phyloP scores from a whole-genome alignment of 2,888 invertebrate genomes.

The Nephrotoma guestfalica region DNA sequence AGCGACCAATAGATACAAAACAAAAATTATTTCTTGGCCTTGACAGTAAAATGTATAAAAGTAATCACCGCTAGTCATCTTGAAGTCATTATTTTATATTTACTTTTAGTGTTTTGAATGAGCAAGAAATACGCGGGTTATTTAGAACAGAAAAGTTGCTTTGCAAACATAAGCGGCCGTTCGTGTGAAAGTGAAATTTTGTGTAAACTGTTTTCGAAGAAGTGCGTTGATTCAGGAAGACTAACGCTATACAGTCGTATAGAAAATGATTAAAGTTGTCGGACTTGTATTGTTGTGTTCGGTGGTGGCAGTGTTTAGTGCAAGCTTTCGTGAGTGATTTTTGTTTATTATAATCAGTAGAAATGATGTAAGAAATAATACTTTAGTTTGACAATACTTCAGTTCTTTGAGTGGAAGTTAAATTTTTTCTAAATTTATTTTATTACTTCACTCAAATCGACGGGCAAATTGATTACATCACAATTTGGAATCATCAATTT shows the following conservation, averaged over 20 bases:
- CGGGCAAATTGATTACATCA: no score
- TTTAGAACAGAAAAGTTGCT: neutral
- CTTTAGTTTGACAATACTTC: no score
- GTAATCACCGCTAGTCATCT: neutral
- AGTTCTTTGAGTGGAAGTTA: no score
- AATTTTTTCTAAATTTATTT: no score
- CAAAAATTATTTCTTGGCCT: neutral
- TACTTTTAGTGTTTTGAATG: neutral
- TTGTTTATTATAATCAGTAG: neutral
- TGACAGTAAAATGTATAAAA: neutral
- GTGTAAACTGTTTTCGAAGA: neutral
- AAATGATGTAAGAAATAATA: no score
- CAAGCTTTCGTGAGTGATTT: neutral
- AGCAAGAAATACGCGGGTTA: neutral
- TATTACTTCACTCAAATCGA: no score
- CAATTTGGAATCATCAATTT: no score
- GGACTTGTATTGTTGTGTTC: neutral
- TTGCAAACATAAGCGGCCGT: neutral
- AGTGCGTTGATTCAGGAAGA: neutral
- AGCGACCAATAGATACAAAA: neutral
- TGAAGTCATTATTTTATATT: neutral
- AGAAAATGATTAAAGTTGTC: neutral
- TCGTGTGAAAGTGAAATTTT: neutral
- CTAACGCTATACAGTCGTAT: neutral
- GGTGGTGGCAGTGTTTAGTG: neutral